Conservation (phyloP, 2,113 vertebrate genomes). For the Aspidoscelis tigris region DNA sequence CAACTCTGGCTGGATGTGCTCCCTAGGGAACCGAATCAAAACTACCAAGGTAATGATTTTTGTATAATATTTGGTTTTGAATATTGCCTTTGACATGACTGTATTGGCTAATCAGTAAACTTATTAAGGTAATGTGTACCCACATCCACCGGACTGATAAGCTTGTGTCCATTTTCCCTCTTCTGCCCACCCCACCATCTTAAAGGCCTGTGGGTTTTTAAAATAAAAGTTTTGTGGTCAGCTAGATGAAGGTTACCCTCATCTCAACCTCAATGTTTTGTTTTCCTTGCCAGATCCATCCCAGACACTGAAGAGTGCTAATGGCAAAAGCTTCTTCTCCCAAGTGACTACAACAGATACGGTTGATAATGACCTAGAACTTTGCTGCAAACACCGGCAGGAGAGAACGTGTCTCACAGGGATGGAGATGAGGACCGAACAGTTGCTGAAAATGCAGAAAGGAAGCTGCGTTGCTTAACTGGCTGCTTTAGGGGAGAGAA, state of each 20-base stretch:
- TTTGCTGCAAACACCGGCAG: background rate
- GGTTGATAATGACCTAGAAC: background rate
- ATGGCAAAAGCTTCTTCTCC: background rate
- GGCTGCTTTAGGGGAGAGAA: background rate
- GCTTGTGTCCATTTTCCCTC: background rate
- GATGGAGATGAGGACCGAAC: background rate
- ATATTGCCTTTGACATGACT: too few species aligned
- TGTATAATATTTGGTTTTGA: too few species aligned
- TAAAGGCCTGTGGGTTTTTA: background rate
- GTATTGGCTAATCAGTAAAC: too few species aligned
- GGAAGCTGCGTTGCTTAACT: background rate
- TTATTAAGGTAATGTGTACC: conserved; percentile 70
- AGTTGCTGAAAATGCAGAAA: background rate
- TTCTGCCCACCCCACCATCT: too few species aligned
- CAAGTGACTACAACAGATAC: background rate
- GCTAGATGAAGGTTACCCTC: too few species aligned
- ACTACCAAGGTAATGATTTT: conserved; percentile 79
- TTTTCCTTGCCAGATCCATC: conserved; percentile 29
- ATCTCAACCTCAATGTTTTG: background rate
- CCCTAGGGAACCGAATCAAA: conserved; percentile 83
- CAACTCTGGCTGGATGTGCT: conserved; percentile 88
- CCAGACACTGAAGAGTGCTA: conserved; percentile 10
- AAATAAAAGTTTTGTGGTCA: background rate
- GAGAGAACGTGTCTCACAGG: background rate
- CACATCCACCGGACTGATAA: too few species aligned